Conservation (phyloP, 2,113 vertebrate species). For the Xyliphius kryptos region DNA sequence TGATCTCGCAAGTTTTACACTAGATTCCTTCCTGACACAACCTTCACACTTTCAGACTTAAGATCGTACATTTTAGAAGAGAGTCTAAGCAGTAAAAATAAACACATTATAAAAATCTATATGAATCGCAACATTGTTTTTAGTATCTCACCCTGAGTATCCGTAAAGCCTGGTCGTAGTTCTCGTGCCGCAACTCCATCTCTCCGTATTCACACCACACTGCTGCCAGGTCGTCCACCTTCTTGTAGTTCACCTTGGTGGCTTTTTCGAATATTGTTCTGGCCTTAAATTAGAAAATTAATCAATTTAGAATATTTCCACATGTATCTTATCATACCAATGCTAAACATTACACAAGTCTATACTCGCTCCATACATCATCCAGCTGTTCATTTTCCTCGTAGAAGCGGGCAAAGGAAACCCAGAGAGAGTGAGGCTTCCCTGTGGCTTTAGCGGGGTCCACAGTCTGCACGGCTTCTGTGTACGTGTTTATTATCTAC, state of each 20-base stretch:
- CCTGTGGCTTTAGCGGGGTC: conserved; percentile 83
- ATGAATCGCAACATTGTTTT: too few relatives aligned
- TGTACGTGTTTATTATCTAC: conserved; percentile 89
- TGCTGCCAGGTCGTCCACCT: conserved; percentile 80
- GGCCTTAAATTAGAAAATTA: conserved; percentile 63
- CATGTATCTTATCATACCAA: too few relatives aligned
- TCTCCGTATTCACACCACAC: conserved; percentile 92
- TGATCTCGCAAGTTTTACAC: too few relatives aligned
- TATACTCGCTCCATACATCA: too few relatives aligned
- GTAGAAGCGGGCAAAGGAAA: conserved; percentile 85
- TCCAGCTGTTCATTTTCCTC: conserved; percentile 86
- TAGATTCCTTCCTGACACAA: too few relatives aligned
- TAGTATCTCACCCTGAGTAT: conserved; percentile 81
- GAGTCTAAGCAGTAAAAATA: too few relatives aligned
- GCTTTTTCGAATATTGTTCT: conserved; percentile 83
- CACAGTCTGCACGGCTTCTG: conserved; percentile 84
- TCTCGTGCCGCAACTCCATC: conserved; percentile 85
- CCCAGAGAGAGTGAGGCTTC: conserved; percentile 82
- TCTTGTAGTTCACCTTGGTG: conserved; percentile 85
- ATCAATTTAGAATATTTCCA: too few relatives aligned
- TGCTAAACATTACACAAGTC: too few relatives aligned
- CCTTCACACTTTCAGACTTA: too few relatives aligned
- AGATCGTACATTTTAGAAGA: too few relatives aligned
- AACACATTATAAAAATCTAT: too few relatives aligned
- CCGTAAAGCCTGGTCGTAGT: conserved; percentile 79